A percentile compares a stretch with the other conserved stretches of the same genome.
phyloP scores from a whole-genome alignment of 2,797 vertebrate genomes.

The Chloroceryle amazona region DNA sequence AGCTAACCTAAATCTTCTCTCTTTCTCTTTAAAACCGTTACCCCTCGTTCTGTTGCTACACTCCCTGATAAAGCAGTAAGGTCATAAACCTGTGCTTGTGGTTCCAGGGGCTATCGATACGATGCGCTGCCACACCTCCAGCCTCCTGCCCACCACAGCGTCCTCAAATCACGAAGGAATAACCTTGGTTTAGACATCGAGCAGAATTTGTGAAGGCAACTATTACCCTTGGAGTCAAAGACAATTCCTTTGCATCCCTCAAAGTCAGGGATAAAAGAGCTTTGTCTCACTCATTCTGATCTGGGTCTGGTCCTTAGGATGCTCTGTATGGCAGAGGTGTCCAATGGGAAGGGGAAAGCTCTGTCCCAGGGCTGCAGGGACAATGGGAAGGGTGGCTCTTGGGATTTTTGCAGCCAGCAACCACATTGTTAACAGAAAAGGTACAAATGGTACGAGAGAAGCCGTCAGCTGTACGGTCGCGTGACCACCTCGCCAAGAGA shows the following conservation, averaged over 20 bases:
- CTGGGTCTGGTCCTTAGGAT: fast-evolving
- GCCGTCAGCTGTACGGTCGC: background rate
- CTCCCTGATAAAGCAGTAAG: background rate
- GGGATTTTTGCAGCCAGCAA: background rate
- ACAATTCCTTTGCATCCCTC: background rate
- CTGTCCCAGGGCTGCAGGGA: fast-evolving
- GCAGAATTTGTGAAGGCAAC: background rate
- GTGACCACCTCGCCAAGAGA: fast-evolving
- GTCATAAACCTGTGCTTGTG: background rate
- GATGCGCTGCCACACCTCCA: fast-evolving
- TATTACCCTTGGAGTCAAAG: background rate
- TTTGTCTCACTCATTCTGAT: fast-evolving
- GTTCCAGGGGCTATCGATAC: fast-evolving
- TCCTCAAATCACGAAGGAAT: background rate
- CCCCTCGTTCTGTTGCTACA: background rate
- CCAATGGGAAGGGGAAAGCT: background rate
- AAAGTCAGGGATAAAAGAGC: background rate
- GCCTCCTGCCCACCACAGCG: background rate
- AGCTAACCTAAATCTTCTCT: background rate
- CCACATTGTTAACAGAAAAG: background rate
- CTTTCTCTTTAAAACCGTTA: background rate
- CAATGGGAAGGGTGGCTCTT: fast-evolving
- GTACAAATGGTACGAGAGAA: background rate
- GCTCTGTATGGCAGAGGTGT: background rate
- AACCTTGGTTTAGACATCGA: background rate